phyloP scores from a whole-genome alignment of 2,797 vertebrate species.

The Dallia pectoralis region DNA sequence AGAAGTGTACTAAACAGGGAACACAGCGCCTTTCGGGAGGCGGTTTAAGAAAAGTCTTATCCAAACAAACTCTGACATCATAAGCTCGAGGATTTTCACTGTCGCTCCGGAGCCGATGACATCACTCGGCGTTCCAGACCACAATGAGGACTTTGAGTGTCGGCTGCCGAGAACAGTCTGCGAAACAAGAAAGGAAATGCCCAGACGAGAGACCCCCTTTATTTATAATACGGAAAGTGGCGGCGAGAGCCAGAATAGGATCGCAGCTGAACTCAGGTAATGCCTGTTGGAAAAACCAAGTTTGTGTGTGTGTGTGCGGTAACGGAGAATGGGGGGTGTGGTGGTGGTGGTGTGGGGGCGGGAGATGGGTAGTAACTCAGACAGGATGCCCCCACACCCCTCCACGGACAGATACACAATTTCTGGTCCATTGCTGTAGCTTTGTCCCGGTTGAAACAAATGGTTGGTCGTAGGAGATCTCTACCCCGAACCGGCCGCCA shows the following conservation, averaged over 20 bases:
- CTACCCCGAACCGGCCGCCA: conserved; percentile 60
- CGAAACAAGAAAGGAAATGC: conserved; percentile 48
- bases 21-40: neutral
- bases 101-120: conserved; percentile 66
- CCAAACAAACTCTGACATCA: conserved; percentile 61
- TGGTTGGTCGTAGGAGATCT: conserved; percentile 57
- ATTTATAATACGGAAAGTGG: conserved; percentile 66
- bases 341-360: conserved; percentile 30
- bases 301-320: conserved; percentile 31
- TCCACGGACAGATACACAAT: conserved; percentile 24
- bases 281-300: conserved; percentile 67
- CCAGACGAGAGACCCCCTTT: conserved; percentile 54
- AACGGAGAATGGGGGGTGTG: conserved; percentile 32
- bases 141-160: conserved; percentile 70
- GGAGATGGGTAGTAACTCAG: conserved; percentile 43
- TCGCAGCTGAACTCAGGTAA: conserved; percentile 67
- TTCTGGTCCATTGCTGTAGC: conserved; percentile 4
- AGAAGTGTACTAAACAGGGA: neutral
- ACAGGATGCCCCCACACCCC: conserved; percentile 52
- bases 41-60: conserved; percentile 42
- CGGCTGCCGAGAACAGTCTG: conserved; percentile 46
- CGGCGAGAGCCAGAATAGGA: conserved; percentile 64
- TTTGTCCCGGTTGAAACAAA: conserved; percentile 43
- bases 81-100: conserved; percentile 60
- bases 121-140: conserved; percentile 47